These are phyloP conservation scores for Melanchra persicariae DNA, from an alignment of 2,888 invertebrate genomes.

Conservation along the genomic window DNA sequence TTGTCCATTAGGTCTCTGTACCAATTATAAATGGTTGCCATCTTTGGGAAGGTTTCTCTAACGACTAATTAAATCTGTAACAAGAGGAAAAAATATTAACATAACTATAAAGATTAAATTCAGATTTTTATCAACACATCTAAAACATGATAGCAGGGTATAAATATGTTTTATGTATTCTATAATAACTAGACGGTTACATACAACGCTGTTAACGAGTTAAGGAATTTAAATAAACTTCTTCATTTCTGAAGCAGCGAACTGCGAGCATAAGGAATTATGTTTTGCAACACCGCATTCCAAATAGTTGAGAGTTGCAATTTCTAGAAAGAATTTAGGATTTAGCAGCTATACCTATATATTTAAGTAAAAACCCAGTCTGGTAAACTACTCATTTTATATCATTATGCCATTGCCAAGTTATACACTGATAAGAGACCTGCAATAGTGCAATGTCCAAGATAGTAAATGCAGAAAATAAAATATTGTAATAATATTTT, in stretches of 20 bases:
- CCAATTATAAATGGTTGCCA: slow-evolving; percentile 91
- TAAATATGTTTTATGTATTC: background rate
- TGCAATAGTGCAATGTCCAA: no score
- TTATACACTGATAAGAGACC: no score
- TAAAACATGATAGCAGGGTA: background rate
- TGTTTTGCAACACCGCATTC: background rate
- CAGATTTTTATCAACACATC: background rate
- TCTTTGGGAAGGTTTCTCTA: slow-evolving; percentile 86
- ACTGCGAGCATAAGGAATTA: background rate
- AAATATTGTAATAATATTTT: no score
- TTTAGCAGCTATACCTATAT: no score
- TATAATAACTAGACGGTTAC: background rate
- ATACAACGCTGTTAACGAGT: background rate
- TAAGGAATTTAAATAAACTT: background rate
- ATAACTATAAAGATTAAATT: background rate
- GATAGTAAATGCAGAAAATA: no score
- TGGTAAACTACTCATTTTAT: background rate
- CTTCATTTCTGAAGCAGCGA: background rate
- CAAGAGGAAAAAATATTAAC: slow-evolving; percentile 70
- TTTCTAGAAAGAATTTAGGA: background rate
- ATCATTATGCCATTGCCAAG: background rate
- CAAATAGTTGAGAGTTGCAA: background rate
- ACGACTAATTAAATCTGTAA: slow-evolving; percentile 86
- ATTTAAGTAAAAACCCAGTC: slow-evolving; percentile 9
- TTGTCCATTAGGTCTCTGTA: slow-evolving; percentile 94